A percentile compares a stretch with the other conserved stretches of the same genome.
Evolutionary conservation across 1,140 invertebrate genomes (phyloP).

Genomic region (Drosophila bocki): DNA sequence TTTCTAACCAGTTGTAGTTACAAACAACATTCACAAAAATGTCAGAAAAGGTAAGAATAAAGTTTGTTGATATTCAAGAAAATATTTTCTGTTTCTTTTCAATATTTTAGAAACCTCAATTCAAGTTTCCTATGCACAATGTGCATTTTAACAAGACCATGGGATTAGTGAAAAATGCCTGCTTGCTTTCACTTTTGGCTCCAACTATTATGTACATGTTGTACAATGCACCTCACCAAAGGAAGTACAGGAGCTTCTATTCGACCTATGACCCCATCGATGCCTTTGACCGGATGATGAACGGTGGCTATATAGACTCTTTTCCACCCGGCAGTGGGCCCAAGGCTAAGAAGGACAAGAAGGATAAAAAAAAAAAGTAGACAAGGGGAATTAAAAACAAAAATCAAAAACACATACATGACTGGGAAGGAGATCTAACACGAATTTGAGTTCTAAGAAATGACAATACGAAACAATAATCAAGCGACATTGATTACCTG

Average conservation of each 20-base stretch:
- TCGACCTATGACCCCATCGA: slow-evolving; percentile 54
- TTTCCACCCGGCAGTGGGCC: slow-evolving; percentile 47
- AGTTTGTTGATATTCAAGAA: not conserved
- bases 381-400: not conserved
- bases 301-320: slow-evolving; percentile 51
- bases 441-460: slow-evolving; percentile 32
- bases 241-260: slow-evolving; percentile 49
- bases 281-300: slow-evolving; percentile 64
- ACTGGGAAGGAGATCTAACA: slow-evolving; percentile 33
- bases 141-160: slow-evolving; percentile 33
- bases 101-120: slow-evolving; percentile 8
- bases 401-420: not conserved
- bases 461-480: not conserved
- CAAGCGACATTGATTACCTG: not conserved
- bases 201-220: slow-evolving; percentile 29
- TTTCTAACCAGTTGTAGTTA: not conserved
- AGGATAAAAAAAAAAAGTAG: slow-evolving; percentile 39
- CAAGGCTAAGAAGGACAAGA: slow-evolving; percentile 39
- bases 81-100: not conserved
- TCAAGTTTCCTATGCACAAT: slow-evolving; percentile 66
- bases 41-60: slow-evolving; percentile 23
- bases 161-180: slow-evolving; percentile 25
- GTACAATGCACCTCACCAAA: slow-evolving; percentile 23
- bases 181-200: slow-evolving; percentile 4
- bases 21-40: slow-evolving; percentile 2